Percentiles rank a stretch among this genome's conserved stretches.
phyloP scores from a whole-genome alignment of 2,888 invertebrate genomes.

The Sinodicranocentrus sp. region DNA sequence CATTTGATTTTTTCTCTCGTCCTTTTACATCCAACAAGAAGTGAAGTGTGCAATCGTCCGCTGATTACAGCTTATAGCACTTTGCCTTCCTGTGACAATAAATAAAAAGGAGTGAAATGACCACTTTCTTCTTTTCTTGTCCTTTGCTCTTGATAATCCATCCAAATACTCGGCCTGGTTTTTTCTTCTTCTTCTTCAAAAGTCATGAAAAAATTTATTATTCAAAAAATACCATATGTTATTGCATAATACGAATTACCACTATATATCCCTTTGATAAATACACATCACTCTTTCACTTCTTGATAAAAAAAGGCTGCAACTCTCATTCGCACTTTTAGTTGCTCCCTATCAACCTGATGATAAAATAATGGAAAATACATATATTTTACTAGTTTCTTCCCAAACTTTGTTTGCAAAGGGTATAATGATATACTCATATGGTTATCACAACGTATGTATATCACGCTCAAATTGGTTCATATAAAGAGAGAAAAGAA shows the following conservation, averaged over 20 bases:
- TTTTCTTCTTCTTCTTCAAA: conserved; percentile 9
- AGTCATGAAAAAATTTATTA: conserved; percentile 16
- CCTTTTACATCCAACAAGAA: conserved; percentile 3
- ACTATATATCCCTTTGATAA: not conserved
- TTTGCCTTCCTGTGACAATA: conserved; percentile 49
- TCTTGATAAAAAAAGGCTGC: not conserved
- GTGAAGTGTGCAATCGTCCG: conserved; percentile 29
- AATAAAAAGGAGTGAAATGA: conserved; percentile 41
- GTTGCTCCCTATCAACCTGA: not conserved
- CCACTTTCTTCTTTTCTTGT: conserved; percentile 18
- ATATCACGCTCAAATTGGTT: no score
- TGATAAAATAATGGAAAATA: no score
- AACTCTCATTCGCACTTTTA: conserved; percentile 45
- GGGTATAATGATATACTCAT: no score
- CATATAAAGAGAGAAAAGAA: no score
- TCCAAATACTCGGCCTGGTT: conserved; percentile 3
- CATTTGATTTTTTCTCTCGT: conserved; percentile 12
- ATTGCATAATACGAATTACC: conserved; percentile 18
- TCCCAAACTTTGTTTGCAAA: no score
- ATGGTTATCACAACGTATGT: no score
- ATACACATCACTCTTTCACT: no score
- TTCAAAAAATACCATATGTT: not conserved
- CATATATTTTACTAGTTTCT: no score
- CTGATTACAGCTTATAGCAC: conserved; percentile 48
- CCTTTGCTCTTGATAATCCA: conserved; percentile 20